Conservation (phyloP, 2,113 vertebrate genomes). For the Gulo gulo region DNA sequence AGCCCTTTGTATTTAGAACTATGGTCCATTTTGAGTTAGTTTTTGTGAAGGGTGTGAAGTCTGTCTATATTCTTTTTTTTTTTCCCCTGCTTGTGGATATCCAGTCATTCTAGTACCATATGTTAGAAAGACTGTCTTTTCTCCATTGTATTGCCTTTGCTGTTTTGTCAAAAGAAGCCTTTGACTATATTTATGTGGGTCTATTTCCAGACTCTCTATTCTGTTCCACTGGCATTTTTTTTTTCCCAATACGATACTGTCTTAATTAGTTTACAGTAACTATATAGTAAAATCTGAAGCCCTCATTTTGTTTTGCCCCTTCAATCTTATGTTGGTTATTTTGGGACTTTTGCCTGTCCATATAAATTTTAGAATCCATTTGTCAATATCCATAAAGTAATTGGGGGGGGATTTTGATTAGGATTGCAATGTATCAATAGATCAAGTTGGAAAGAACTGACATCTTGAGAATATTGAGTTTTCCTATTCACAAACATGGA, state of each 20-base stretch:
- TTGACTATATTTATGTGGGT: background rate
- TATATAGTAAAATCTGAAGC: background rate
- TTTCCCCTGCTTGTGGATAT: background rate
- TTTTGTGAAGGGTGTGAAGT: background rate
- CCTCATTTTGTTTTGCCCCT: background rate
- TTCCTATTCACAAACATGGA: background rate
- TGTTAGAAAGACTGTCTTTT: background rate
- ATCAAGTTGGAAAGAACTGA: background rate
- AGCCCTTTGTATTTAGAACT: background rate
- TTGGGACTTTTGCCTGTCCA: background rate
- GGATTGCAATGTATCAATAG: background rate
- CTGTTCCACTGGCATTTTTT: background rate
- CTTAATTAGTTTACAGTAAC: background rate
- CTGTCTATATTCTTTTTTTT: background rate
- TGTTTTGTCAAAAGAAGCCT: background rate
- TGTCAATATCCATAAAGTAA: background rate
- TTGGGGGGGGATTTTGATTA: background rate
- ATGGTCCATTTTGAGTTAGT: background rate
- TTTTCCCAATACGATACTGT: background rate
- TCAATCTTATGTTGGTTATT: background rate
- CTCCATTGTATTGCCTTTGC: background rate
- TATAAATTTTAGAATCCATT: background rate
- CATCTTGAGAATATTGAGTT: background rate
- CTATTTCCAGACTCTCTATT: background rate
- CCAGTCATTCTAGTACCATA: background rate